These are phyloP conservation scores for Apogon talboti DNA, from an alignment of 2,797 vertebrate species.

Conservation along the genomic window DNA sequence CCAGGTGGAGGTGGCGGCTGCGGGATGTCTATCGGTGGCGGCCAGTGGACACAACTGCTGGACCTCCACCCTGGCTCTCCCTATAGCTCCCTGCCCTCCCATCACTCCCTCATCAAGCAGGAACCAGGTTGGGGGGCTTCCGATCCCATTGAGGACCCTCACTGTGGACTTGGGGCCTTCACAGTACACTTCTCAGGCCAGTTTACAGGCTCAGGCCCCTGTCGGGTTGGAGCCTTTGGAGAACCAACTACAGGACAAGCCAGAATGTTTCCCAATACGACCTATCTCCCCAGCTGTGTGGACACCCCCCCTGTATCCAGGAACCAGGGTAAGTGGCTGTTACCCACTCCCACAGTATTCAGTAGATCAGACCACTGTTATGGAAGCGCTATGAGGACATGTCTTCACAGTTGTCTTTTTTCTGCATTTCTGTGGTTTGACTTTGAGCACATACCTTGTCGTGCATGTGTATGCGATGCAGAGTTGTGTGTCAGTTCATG, in stretches of 20 bases:
- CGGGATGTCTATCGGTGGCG: constrained; percentile 87
- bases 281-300: constrained; percentile 91
- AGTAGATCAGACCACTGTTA: background rate
- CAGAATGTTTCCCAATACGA: constrained; percentile 89
- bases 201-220: constrained; percentile 92
- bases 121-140: constrained; percentile 92
- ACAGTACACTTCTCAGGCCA: constrained; percentile 97
- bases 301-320: constrained; percentile 89
- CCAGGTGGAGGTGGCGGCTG: constrained; percentile 85
- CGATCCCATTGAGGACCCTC: constrained; percentile 91
- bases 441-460: background rate
- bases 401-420: background rate
- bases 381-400: background rate
- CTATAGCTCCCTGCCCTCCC: constrained; percentile 89
- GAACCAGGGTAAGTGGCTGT: constrained; percentile 89
- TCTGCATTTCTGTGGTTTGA: background rate
- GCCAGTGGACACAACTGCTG: constrained; percentile 92
- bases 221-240: constrained; percentile 90
- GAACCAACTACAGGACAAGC: constrained; percentile 87
- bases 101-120: constrained; percentile 97
- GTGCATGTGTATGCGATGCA: constrained; percentile 7
- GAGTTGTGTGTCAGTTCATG: constrained; percentile 7
- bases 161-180: constrained; percentile 94
- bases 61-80: constrained; percentile 90
- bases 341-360: background rate